Percentiles rank a stretch among this genome's conserved stretches.
These are phyloP conservation scores for Drosophila persimilis DNA, from an alignment of 1,140 invertebrate species.

Conservation along the genomic window DNA sequence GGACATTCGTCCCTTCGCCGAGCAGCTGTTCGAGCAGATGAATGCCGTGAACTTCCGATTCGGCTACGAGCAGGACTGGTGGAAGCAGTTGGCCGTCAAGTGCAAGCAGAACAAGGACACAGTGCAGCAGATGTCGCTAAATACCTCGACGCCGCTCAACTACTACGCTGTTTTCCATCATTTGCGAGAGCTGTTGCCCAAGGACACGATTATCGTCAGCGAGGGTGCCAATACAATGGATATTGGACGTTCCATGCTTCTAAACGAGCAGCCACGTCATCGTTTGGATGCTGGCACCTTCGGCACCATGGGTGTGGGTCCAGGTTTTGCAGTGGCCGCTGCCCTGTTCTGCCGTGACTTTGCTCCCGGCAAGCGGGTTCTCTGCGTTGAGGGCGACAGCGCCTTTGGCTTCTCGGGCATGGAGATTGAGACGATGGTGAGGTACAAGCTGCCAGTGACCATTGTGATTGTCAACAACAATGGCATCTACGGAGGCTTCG, in stretches of 20 bases:
- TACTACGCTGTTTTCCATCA: constrained; percentile 96
- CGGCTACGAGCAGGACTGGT: constrained; percentile 84
- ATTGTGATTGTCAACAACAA: constrained; percentile 98
- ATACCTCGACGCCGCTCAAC: constrained; percentile 91
- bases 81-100: constrained; percentile 85
- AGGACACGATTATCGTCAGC: constrained; percentile 96
- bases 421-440: constrained; percentile 98
- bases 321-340: constrained; percentile 96
- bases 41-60: constrained; percentile 84
- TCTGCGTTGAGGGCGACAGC: constrained; percentile 96
- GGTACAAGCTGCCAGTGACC: constrained; percentile 95
- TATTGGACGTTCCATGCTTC: constrained; percentile 94
- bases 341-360: constrained; percentile 94
- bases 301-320: constrained; percentile 98
- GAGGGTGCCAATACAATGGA: constrained; percentile 99
- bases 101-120: constrained; percentile 86
- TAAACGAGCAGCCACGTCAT: constrained; percentile 92
- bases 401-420: constrained; percentile 99
- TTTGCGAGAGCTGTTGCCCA: constrained; percentile 89
- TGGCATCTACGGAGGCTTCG: constrained; percentile 95
- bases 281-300: constrained; percentile 96
- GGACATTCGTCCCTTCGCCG: constrained; percentile 89
- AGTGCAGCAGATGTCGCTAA: constrained; percentile 85
- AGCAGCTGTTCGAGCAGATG: constrained; percentile 86
- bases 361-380: constrained; percentile 90